Evolutionary conservation across 2,888 invertebrate genomes (phyloP).

Genomic region (Caenorhabditis angaria): DNA sequence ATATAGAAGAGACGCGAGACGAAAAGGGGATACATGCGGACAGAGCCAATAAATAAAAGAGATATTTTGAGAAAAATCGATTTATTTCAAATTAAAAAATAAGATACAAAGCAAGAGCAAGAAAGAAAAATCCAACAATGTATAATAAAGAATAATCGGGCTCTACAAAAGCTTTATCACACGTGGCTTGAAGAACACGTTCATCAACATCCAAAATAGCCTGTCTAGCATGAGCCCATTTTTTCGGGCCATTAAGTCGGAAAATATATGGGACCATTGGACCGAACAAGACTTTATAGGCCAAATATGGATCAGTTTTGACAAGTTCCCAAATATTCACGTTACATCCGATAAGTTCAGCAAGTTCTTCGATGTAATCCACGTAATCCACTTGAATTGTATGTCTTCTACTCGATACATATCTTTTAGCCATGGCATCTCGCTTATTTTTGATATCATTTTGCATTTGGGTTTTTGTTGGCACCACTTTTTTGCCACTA

Average conservation of each 20-base stretch:
- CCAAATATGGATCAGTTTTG: slow-evolving; percentile 29
- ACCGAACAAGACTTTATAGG: slow-evolving; percentile 46
- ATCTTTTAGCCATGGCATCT: slow-evolving; percentile 55
- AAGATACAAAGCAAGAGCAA: neutral
- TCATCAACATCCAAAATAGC: slow-evolving; percentile 52
- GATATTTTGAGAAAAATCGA: neutral
- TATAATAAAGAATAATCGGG: slow-evolving; percentile 32
- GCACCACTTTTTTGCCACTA: slow-evolving; percentile 39
- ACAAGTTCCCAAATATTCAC: slow-evolving; percentile 27
- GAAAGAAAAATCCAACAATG: slow-evolving; percentile 1
- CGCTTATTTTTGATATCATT: slow-evolving; percentile 71
- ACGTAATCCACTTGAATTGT: slow-evolving; percentile 73
- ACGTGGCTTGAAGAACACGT: slow-evolving; percentile 26
- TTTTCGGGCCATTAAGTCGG: slow-evolving; percentile 56
- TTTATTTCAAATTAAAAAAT: neutral
- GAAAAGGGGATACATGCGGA: too few species aligned
- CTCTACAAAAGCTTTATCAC: slow-evolving; percentile 25
- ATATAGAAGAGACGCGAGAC: too few species aligned
- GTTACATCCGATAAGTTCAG: slow-evolving; percentile 71
- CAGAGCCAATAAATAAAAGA: too few species aligned
- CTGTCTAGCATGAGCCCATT: slow-evolving; percentile 55
- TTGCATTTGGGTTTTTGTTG: slow-evolving; percentile 67
- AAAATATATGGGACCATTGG: slow-evolving; percentile 57
- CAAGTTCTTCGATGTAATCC: slow-evolving; percentile 74
- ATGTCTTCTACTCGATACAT: slow-evolving; percentile 70